Conservation (phyloP, 2,888 invertebrate species). For the Hypolimnas misippus region DNA sequence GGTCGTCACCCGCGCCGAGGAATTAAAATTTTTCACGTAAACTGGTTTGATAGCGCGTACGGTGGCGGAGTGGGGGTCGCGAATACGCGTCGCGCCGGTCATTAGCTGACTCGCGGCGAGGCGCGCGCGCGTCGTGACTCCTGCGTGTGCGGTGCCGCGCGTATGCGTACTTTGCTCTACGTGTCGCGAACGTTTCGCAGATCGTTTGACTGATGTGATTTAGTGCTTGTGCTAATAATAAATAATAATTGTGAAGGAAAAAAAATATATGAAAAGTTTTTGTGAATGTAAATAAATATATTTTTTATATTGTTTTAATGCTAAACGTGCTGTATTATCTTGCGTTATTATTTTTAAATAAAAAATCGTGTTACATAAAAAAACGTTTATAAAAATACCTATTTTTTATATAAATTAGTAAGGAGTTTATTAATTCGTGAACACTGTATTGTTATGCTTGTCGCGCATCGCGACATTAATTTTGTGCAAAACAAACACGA, state of each 20-base stretch:
- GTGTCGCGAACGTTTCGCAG: constrained; percentile 23
- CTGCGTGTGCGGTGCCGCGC: constrained; percentile 52
- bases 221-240: constrained; percentile 50
- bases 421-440: constrained; percentile 64
- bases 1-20: constrained; percentile 77
- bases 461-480: constrained; percentile 62
- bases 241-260: constrained; percentile 1
- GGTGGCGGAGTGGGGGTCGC: constrained; percentile 79
- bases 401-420: constrained; percentile 36
- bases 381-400: neutral
- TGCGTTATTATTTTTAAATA: neutral
- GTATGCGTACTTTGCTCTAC: constrained; percentile 40
- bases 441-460: constrained; percentile 61
- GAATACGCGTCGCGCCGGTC: constrained; percentile 79
- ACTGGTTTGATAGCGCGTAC: constrained; percentile 83
- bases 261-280: neutral
- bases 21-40: constrained; percentile 83
- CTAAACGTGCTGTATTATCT: neutral
- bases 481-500: constrained; percentile 76
- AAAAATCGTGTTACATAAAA: neutral
- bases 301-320: neutral
- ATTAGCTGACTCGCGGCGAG: constrained; percentile 76
- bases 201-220: constrained; percentile 32
- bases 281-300: constrained; percentile 8
- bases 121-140: constrained; percentile 69